Conservation (phyloP, 2,888 invertebrate species). For the Stenoptilia bipunctidactyla region DNA sequence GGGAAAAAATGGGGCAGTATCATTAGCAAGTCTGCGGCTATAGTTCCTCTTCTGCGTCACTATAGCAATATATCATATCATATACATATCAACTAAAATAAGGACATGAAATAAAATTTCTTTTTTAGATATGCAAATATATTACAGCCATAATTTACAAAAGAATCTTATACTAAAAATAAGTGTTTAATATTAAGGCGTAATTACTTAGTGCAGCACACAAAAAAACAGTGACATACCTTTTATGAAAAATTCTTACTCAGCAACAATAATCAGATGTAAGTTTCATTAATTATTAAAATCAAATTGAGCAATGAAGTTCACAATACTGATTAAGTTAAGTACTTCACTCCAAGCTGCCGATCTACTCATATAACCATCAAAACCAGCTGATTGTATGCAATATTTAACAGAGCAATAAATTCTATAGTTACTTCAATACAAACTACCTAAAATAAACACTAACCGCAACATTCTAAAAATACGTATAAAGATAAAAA, state of each 20-base stretch:
- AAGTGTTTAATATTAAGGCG: background rate
- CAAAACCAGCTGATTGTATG: background rate
- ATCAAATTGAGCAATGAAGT: background rate
- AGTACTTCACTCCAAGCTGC: slow-evolving; percentile 6
- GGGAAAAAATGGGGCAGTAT: too few relatives aligned
- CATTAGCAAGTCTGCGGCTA: too few relatives aligned
- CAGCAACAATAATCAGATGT: too few relatives aligned
- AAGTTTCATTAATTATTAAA: too few relatives aligned
- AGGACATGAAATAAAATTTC: too few relatives aligned
- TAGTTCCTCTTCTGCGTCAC: too few relatives aligned
- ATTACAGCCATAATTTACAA: slow-evolving; percentile 54
- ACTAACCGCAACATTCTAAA: background rate
- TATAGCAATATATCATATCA: too few relatives aligned
- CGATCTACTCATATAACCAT: background rate
- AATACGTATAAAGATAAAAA: background rate
- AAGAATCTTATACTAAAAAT: slow-evolving; percentile 25
- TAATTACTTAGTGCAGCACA: background rate
- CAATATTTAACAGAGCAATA: background rate
- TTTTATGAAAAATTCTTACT: too few relatives aligned
- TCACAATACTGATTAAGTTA: slow-evolving; percentile 11
- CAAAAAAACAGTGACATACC: too few relatives aligned
- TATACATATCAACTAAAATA: too few relatives aligned
- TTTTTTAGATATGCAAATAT: slow-evolving; percentile 52
- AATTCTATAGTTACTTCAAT: background rate
- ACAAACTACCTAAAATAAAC: background rate